Evolutionary conservation across 2,797 vertebrate genomes (phyloP).

Genomic region (Enteromius unitaeniatus): DNA sequence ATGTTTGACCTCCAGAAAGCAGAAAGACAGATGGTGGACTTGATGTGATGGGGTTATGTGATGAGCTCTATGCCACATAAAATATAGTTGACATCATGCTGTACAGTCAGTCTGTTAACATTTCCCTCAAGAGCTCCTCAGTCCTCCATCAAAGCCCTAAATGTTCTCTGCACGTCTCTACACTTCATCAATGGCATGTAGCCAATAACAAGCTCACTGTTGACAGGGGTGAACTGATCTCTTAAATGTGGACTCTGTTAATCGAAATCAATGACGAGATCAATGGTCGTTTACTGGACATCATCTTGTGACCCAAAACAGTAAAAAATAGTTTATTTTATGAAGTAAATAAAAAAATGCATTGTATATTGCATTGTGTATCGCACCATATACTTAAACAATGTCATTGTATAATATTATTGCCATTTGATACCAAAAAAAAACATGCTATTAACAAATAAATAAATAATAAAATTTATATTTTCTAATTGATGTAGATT

Average conservation of each 20-base stretch:
- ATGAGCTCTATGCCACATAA: conserved; percentile 51
- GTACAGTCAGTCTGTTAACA: conserved; percentile 53
- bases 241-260: conserved; percentile 3
- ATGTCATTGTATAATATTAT: background rate
- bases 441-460: background rate
- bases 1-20: conserved; percentile 46
- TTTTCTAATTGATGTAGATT: background rate
- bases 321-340: background rate
- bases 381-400: too few relatives aligned
- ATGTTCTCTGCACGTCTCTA: conserved; percentile 38
- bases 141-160: conserved; percentile 43
- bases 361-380: background rate
- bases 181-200: conserved; percentile 51
- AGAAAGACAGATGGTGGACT: conserved; percentile 54
- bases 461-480: background rate
- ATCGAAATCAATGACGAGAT: background rate
- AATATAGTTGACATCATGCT: conserved; percentile 49
- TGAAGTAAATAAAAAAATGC: background rate
- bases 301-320: background rate
- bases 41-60: conserved; percentile 49
- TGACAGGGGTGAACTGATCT: conserved; percentile 33
- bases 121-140: conserved; percentile 46
- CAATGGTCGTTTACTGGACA: background rate
- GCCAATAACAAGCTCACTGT: conserved; percentile 40
- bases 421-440: background rate